Evolutionary conservation across 2,888 invertebrate species (phyloP).

Genomic region (Patella depressa): DNA sequence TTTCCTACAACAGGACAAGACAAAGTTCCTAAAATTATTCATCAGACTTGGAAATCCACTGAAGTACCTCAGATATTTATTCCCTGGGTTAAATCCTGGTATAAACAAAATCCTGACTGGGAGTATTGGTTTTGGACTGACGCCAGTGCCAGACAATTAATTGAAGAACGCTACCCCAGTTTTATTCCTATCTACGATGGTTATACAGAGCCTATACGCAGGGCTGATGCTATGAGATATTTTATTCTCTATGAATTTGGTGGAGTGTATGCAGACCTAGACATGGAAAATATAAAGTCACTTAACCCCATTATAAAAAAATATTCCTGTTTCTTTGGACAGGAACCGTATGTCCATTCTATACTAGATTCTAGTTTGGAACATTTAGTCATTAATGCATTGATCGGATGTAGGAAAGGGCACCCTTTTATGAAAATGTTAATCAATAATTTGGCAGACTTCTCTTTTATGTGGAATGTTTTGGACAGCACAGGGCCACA

Average conservation of each 20-base stretch:
- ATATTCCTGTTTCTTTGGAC: constrained; percentile 59
- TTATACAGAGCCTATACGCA: constrained; percentile 58
- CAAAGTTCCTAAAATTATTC: constrained; percentile 59
- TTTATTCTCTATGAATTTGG: constrained; percentile 66
- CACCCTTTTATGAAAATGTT: constrained; percentile 63
- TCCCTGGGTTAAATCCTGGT: constrained; percentile 64
- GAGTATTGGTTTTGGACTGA: constrained; percentile 70
- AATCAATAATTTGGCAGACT: constrained; percentile 52
- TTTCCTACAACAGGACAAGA: constrained; percentile 45
- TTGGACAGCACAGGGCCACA: constrained; percentile 65
- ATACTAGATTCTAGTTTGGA: constrained; percentile 61
- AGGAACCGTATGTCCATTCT: constrained; percentile 64
- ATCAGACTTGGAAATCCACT: constrained; percentile 62
- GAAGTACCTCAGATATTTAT: constrained; percentile 54
- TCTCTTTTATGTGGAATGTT: constrained; percentile 60
- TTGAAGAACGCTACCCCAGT: constrained; percentile 57
- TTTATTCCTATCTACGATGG: constrained; percentile 55
- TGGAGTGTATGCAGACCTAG: constrained; percentile 67
- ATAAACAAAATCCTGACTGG: constrained; percentile 62
- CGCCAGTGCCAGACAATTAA: constrained; percentile 58
- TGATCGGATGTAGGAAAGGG: constrained; percentile 56
- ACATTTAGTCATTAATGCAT: constrained; percentile 60
- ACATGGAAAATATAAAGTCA: constrained; percentile 61
- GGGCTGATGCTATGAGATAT: constrained; percentile 67
- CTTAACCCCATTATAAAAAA: constrained; percentile 54